These are phyloP conservation scores for Scortum barcoo DNA, from an alignment of 2,113 vertebrate genomes.

Conservation along the genomic window DNA sequence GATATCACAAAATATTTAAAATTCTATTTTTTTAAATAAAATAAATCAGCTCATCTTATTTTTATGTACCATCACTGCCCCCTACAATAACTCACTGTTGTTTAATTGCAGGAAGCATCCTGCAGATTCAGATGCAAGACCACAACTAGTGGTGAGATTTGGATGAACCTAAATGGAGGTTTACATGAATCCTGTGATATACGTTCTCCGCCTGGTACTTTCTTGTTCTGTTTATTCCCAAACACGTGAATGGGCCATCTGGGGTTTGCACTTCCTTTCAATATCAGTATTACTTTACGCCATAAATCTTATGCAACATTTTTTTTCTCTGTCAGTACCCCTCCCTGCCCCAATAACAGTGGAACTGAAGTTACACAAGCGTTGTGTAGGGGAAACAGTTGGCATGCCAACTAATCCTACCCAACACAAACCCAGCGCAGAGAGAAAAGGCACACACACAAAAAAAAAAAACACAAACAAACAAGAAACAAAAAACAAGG, in stretches of 20 bases:
- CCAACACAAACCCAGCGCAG: conserved; percentile 61
- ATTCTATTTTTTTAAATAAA: not conserved
- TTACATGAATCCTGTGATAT: conserved; percentile 13
- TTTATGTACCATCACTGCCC: not conserved
- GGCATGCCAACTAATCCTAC: conserved; percentile 80
- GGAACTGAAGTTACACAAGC: conserved; percentile 80
- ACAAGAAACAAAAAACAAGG: conserved; percentile 67
- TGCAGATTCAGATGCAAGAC: conserved; percentile 7
- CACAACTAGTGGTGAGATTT: conserved; percentile 5
- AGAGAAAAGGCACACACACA: conserved; percentile 45
- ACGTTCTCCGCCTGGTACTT: not conserved
- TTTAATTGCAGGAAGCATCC: not conserved
- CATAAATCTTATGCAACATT: conserved; percentile 77
- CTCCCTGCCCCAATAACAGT: conserved; percentile 61
- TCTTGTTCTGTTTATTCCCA: conserved; percentile 39
- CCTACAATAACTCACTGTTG: not conserved
- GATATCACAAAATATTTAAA: not conserved
- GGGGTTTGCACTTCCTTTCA: conserved; percentile 63
- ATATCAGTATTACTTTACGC: conserved; percentile 75
- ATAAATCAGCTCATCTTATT: too few relatives aligned
- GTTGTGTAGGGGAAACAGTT: conserved; percentile 74
- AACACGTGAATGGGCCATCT: conserved; percentile 55
- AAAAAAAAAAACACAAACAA: too few relatives aligned
- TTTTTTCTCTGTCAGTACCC: conserved; percentile 29
- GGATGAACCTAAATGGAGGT: conserved; percentile 2